Percentiles rank a stretch among this genome's conserved stretches.
Evolutionary conservation across 2,888 invertebrate species (phyloP).

Genomic region (Enchytraeus crypticus): DNA sequence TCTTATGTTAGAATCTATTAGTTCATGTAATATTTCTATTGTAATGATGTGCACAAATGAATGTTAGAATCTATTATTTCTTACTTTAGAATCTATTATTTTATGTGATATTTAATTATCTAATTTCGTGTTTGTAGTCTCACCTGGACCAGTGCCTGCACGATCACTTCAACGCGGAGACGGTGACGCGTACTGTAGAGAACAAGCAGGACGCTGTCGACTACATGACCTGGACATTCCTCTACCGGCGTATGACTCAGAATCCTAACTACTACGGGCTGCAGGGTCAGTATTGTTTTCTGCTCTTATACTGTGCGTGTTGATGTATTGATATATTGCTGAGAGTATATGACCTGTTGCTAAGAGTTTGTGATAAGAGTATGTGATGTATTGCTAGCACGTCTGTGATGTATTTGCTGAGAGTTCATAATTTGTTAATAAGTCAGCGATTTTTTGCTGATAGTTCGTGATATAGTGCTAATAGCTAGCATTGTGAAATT

Average conservation of each 20-base stretch:
- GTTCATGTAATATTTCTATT: too few species aligned
- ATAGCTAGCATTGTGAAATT: too few species aligned
- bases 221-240: constrained; percentile 97
- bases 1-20: too few species aligned
- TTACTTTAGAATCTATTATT: background rate
- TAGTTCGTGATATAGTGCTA: too few species aligned
- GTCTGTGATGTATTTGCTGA: too few species aligned
- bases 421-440: too few species aligned
- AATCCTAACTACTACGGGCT: constrained; percentile 99
- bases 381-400: too few species aligned
- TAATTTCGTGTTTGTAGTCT: constrained; percentile 55
- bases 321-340: background rate
- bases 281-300: constrained; percentile 58
- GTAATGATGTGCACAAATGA: background rate
- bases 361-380: too few species aligned
- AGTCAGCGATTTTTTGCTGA: too few species aligned
- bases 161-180: constrained; percentile 99
- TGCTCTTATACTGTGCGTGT: background rate
- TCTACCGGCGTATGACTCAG: constrained; percentile 90
- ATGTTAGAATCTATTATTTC: background rate
- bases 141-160: constrained; percentile 94
- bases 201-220: constrained; percentile 99
- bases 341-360: too few species aligned
- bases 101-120: background rate
- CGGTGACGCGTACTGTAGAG: constrained; percentile 98